Evolutionary conservation across 2,888 invertebrate species (phyloP), one percentile per base, ranked within the genome.

Genomic region (Melanotus villosus): DNA sequence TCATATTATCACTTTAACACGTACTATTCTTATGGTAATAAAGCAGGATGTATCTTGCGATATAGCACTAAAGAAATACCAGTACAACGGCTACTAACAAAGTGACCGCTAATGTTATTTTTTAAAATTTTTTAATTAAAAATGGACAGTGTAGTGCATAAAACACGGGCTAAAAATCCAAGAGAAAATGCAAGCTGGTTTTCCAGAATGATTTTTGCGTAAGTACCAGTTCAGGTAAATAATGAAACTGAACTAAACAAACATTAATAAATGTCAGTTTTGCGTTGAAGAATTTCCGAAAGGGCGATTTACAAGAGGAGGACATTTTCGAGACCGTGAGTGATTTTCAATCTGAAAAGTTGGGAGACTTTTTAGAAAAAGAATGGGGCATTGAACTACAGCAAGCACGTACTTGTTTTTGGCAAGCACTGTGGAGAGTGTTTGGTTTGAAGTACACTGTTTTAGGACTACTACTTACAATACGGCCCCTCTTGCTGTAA

Each of bases 261-360:
- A 26, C 26, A 12, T 34, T 12, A 34, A 34, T 2, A 41, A 41
- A 9, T 19, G 12, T 45, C 30, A 92, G 92, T 80, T 93, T 91
- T 89, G 87, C 91, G 0, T 83, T 90, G 59, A 89, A 89, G 72
- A 88, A 89, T 4, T 92, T 93, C 77, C 88, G 88, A 80, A 86
- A 89, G 66, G 86, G 89, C 21, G 91, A 91, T 74, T 86, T 93
- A 43, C 88, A 89, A 76, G 87, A 89, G 43, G 85, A 87, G 45
- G 90, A 91, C 77, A 80, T 91, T 12, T 90, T 88, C 77, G 84
- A 87, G 74, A 87, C 88, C 45, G 82, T 88, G 9, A 83, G 84
- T 50, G 84, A 84, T n/a, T 87, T 90, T 73, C 84, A 84, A 63
- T 88, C 90, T 3, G 83, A 86, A 69, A 77, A 78, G 14, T 80